Evolutionary conservation across 2,888 invertebrate genomes (phyloP), one percentile per base, ranked within the genome.

Genomic region (Hemaris fuciformis): DNA sequence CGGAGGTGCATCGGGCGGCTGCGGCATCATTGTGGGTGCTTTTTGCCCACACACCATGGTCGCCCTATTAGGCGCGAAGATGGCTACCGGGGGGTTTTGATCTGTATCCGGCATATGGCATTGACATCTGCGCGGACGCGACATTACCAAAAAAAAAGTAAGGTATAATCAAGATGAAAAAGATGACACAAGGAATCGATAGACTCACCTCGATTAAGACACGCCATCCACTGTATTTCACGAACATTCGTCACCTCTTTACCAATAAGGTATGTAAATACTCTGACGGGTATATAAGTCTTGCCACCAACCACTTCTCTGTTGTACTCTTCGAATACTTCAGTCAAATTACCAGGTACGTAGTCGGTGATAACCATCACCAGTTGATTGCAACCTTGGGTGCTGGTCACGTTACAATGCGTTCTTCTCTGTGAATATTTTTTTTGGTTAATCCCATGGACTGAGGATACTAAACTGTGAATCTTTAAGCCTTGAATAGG

Each of bases 291-390:
- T 75, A 95, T 96, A 67, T 94, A 94, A 0, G 94, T 95, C 25
- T 85, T 81, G 38, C 81, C 81, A 18, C 93, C 94, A 66, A 95
- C 95, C 65, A 92, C 88, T 60, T 93, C 93, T 89, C 95, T 94
- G 84, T 99, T 99, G 86, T 97, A 95, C 69, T 94, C 90, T 66
- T 96, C 94, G 77, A 99, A 98, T 3, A 98, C 94, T 72, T 98
- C 96, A 13, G 97, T 96, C 68, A 97, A 94, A 82, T 97, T 98
- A 57, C 96, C 96, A 0, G 98, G 96, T 2, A 98, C 96, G 53
- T 98, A 98, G 86, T 99, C 99, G 0, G 99, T 99, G 67, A 99
- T 95, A 62, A 99, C 90, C 98, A 99, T 99, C 66, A 99, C 98
- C 27, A 98, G 95, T 86, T 98, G 98, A 89, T 99, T 99, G 82